A percentile compares a stretch with the other conserved stretches of the same genome.
phyloP scores from a whole-genome alignment of 2,113 vertebrate genomes.

The Elgaria multicarinata region DNA sequence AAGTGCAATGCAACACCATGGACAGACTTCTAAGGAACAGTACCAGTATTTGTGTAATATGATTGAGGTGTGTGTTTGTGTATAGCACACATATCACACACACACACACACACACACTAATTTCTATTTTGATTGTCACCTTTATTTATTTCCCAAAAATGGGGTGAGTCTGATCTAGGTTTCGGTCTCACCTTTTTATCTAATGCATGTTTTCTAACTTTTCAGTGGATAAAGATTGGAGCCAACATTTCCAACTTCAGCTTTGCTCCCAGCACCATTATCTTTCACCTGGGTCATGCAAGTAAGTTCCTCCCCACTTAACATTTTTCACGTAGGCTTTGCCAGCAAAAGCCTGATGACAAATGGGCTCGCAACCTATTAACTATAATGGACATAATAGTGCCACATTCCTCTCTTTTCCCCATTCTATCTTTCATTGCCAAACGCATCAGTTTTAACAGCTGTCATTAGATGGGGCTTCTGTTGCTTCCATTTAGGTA shows the following conservation, averaged over 20 bases:
- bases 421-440: conserved; percentile 74
- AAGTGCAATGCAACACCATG: background rate
- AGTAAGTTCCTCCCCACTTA: conserved; percentile 83
- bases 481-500: conserved; percentile 70
- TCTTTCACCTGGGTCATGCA: conserved; percentile 96
- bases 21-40: background rate
- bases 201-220: conserved; percentile 22
- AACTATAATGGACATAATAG: conserved; percentile 83
- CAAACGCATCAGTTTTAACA: conserved; percentile 76
- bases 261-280: conserved; percentile 93
- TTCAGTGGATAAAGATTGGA: conserved; percentile 96
- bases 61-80: too few relatives aligned
- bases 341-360: conserved; percentile 55
- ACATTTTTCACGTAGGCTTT: conserved; percentile 66
- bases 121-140: background rate
- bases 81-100: too few relatives aligned
- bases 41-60: background rate
- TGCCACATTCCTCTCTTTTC: conserved; percentile 73
- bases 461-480: conserved; percentile 62
- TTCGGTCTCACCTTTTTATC: conserved; percentile 20
- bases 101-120: background rate
- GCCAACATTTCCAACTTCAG: conserved; percentile 97
- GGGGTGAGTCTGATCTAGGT: background rate
- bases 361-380: conserved; percentile 76
- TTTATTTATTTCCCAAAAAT: background rate